Evolutionary conservation across 1,140 invertebrate genomes (phyloP).

Genomic region (Platyscapa corneri): DNA sequence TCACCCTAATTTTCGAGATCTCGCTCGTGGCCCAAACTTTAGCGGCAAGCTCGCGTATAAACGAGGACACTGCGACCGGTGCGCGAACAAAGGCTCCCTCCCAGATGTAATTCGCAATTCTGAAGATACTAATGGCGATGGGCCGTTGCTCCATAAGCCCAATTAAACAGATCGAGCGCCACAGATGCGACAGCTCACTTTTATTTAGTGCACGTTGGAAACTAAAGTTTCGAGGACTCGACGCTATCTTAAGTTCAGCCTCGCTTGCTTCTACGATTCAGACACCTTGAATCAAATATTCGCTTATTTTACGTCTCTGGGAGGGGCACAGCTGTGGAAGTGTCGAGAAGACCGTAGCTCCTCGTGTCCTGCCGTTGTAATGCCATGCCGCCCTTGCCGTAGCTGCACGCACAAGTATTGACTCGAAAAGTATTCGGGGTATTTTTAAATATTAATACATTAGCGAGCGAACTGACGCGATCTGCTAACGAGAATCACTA

Average conservation of each 20-base stretch:
- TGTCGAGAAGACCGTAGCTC: too few relatives aligned
- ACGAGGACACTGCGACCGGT: too few relatives aligned
- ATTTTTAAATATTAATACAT: not conserved
- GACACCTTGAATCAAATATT: not conserved
- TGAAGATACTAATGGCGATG: not conserved
- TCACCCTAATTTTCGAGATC: too few relatives aligned
- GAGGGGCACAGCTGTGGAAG: too few relatives aligned
- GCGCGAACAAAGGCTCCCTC: too few relatives aligned
- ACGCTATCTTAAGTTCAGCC: not conserved
- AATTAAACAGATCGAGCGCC: not conserved
- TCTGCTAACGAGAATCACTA: not conserved
- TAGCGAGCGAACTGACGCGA: not conserved
- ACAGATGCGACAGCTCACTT: too few relatives aligned
- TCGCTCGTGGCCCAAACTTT: too few relatives aligned
- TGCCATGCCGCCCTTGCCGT: not conserved
- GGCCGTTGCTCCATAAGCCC: not conserved
- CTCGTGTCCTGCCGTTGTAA: not conserved
- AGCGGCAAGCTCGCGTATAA: too few relatives aligned
- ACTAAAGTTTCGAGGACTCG: too few relatives aligned
- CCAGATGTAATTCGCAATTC: not conserved
- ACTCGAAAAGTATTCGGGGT: not conserved
- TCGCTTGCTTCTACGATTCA: not conserved
- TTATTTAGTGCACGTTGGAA: too few relatives aligned
- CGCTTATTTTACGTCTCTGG: too few relatives aligned
- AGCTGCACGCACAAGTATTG: not conserved